Conservation (phyloP, 2,113 vertebrate genomes). For the Phalacrocorax carbo region DNA sequence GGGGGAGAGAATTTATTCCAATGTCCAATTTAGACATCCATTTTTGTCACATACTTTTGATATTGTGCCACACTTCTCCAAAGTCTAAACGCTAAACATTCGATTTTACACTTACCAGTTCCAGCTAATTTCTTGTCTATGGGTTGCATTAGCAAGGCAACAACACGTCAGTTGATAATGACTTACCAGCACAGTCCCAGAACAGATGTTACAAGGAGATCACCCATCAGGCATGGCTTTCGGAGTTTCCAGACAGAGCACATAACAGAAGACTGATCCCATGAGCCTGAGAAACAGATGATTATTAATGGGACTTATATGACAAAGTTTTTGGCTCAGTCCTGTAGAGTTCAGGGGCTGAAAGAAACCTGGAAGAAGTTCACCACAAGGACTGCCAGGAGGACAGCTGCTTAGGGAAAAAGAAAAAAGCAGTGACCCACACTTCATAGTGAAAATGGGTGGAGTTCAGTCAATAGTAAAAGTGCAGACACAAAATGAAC, state of each 20-base stretch:
- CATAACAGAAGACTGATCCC: background rate
- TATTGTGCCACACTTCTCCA: background rate
- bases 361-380: conserved; percentile 15
- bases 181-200: background rate
- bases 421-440: background rate
- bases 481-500: background rate
- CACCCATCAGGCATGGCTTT: background rate
- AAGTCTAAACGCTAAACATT: background rate
- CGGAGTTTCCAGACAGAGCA: background rate
- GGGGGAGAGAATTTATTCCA: background rate
- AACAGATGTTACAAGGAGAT: background rate
- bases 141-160: background rate
- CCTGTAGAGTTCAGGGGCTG: background rate
- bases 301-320: background rate
- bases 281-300: conserved; percentile 5
- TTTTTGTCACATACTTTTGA: background rate
- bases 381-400: conserved; percentile 1
- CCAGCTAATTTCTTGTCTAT: background rate
- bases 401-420: conserved; percentile 4
- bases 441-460: background rate
- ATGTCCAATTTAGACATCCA: background rate
- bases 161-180: background rate
- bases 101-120: background rate
- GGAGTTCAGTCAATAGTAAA: background rate
- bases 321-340: conserved; percentile 30